Base-by-base conservation (phyloP, 2,797 vertebrate genomes). In the Chromis chromis region DNA sequence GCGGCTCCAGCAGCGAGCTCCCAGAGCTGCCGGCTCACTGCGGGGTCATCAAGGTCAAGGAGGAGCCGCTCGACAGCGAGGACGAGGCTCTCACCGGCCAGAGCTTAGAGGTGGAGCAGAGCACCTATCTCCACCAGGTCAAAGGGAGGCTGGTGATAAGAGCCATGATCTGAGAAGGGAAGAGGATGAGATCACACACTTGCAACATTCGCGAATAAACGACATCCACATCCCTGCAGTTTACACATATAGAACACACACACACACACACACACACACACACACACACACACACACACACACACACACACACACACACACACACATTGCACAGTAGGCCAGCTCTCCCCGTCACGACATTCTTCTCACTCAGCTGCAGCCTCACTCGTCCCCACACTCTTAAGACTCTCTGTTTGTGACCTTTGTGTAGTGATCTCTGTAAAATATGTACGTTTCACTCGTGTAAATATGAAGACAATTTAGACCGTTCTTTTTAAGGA, bases 101-200 rank as follows among this genome's bases (percentile, higher is more conserved):
- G 93, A 95, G 95, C 91, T 91, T 96, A 86, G 96, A 94, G 93
- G 91, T 94, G 77, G 94, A 96, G 94, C 96, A 96, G 94, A 96
- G 94, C 94, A 88, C 95, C 94, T 97, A 97, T 95, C 94, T 99
- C 84, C 97, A 97, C 96, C 97, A 98, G 95, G 96, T 99, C 95
- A 98, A 98, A 95, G 96, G 97, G 89, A 96, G 97, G 88, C 95
- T 98, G 94, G 96, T 98, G 93, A 98, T 99, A 94, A 96, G 96
- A 94, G 97, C 98, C 91, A 96, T 99, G 94, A 97, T 98, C 91
- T 99, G 94, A 99, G 88, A 76, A 80, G 64, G 71, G 66, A 65
- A 75, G 71, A 75, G 46, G 68, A 81, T 57, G 86, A 88, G 85
- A 76, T 89, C 88, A 84, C 87, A 88, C 88, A 85, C 86, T 89